Conservation (phyloP, 2,113 vertebrate species). For the Stercorarius parasiticus region DNA sequence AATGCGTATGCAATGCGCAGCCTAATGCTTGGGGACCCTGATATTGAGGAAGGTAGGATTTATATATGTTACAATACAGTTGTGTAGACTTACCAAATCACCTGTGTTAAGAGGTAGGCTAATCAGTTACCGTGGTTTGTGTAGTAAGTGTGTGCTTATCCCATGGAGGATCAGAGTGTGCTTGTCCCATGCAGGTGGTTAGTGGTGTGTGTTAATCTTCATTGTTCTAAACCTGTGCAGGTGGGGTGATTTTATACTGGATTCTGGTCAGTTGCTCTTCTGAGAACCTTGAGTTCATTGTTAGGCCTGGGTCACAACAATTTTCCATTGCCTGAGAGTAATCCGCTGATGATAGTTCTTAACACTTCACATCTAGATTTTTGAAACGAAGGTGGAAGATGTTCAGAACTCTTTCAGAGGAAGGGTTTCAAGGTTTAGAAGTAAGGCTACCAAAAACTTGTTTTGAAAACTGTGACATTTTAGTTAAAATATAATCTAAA, state of each 20-base stretch:
- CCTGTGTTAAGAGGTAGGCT: not conserved
- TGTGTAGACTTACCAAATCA: not conserved
- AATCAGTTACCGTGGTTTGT: not conserved
- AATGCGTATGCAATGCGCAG: not conserved
- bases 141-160: not conserved
- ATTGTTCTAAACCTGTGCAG: not conserved
- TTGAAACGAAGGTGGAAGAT: not conserved
- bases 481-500: not conserved
- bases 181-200: not conserved
- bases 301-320: not conserved
- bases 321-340: not conserved
- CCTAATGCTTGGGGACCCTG: not conserved
- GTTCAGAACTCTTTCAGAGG: not conserved
- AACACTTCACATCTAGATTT: not conserved
- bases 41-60: not conserved
- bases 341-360: not conserved
- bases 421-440: not conserved
- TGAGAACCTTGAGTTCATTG: not conserved
- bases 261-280: not conserved
- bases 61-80: not conserved
- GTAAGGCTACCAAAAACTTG: not conserved
- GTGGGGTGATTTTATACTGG: not conserved
- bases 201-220: not conserved
- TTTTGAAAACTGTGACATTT: not conserved
- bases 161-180: not conserved